Evolutionary conservation across 2,113 vertebrate species (phyloP), one percentile per base, ranked within the genome.

Genomic region (Todiramphus chloris): DNA sequence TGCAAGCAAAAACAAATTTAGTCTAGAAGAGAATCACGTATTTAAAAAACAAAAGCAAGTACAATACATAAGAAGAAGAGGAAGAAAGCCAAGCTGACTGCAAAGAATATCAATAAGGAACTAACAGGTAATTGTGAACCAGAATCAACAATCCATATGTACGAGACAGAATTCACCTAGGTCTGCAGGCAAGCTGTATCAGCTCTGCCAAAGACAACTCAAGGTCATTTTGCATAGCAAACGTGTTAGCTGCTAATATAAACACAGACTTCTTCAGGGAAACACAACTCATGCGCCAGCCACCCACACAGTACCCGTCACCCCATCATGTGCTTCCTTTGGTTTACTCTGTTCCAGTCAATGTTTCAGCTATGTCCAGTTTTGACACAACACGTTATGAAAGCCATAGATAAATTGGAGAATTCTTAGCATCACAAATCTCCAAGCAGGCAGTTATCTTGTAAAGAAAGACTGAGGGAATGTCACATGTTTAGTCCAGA

Each of bases 51-150:
- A 89, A 94, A 93, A 94, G 73, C 76, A 93, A 96, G 96, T 72
- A 78, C 69, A 81, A 60, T 76, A 94, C 5, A 3, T 72, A 89
- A 94, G 77, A 44, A 87, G 84, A 31, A 79, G 35, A 72, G 74
- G 66, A 91, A 91, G 96, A 96, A 97, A 25, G 30, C 81, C 89
- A 91, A 89, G 93, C 56, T 96, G 93, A 95, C 89, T 95, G 80
- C 80, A 96, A 95, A 96, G 93, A 95, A 96, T 96, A 96, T 96
- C 96, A 96, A 95, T 95, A 93, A 92, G 63, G 46, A 89, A 46
- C 68, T 46, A 70, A 83, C 81, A 93, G 66, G 87, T 87, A 95
- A 96, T 91, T 95, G 89, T 91, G 74, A 94, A 84, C 83, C 39
- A 84, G 55, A 90, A 84, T 82, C 91, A 91, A 81, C 89, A 91